phyloP scores from a whole-genome alignment of 2,888 invertebrate genomes.

The Labia minor region DNA sequence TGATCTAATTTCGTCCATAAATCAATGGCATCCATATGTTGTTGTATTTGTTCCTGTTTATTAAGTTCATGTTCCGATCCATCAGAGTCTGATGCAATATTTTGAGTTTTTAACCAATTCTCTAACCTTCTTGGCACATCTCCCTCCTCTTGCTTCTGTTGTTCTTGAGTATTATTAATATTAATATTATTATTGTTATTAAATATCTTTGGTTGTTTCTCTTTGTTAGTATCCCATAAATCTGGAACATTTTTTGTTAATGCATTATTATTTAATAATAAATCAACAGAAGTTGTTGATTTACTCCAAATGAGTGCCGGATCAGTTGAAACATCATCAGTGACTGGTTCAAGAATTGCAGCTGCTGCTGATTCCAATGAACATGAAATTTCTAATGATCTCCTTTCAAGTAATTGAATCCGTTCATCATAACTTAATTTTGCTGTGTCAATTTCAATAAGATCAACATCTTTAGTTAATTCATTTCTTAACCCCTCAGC shows the following conservation, averaged over 20 bases:
- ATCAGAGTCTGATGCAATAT: neutral
- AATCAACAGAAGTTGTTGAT: neutral
- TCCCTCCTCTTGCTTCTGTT: too few species aligned
- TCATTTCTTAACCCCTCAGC: too few species aligned
- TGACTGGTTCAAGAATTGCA: neutral
- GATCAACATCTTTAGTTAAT: too few species aligned
- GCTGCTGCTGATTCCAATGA: neutral
- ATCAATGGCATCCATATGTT: neutral
- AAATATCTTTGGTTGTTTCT: neutral
- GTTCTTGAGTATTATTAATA: neutral
- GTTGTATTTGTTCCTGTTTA: neutral
- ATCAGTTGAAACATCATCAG: neutral
- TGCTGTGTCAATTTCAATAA: neutral
- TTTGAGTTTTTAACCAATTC: neutral
- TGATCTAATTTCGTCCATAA: slow-evolving; percentile 13
- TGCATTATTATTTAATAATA: neutral
- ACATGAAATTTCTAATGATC: neutral
- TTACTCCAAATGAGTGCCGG: neutral
- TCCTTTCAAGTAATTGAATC: neutral
- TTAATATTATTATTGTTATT: neutral
- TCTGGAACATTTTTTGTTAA: neutral
- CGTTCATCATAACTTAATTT: slow-evolving; percentile 1
- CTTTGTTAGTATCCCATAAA: neutral
- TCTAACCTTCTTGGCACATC: neutral
- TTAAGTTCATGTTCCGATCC: neutral